Evolutionary conservation across 2,797 vertebrate species (phyloP), one percentile per base, ranked within the genome.

Genomic region (Alcedo quadribrachys): DNA sequence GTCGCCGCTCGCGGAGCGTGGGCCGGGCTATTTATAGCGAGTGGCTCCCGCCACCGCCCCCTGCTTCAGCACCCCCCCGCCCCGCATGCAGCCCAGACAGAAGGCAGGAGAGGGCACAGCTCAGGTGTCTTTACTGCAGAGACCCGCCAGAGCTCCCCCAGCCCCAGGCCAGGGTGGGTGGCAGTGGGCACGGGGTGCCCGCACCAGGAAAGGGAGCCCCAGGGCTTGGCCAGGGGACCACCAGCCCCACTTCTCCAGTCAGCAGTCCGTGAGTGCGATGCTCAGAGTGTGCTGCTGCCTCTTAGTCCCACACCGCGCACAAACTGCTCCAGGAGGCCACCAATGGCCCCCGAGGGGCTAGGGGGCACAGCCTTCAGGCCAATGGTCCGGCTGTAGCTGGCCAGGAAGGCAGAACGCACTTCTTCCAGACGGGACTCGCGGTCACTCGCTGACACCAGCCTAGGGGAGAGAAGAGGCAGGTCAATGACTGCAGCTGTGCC

Each of bases 311-410:
- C 99, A 0, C 99, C 99, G 2, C 99, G 98, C 61, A 98, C 99
- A 3, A 99, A 99, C 97, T 99, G 99, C 97, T 99, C 99, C 69
- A 99, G 98, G 81, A 99, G 98, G 70, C 99, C 99, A 2, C 99
- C 97, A 48, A 99, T 99, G 85, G 99, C 98, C 19, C 98, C 98
- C 0, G 99, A 99, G 12, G 99, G 98, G 94, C 98, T 99, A 67
- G 98, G 97, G 5, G 98, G 97, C 7, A 98, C 97, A 1, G 99
- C 98, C 94, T 98, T 98, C 66, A 99, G 98, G 71, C 99, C 99
- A 21, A 99, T 98, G 1, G 98, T 99, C 96, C 98, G 98, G 97
- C 98, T 99, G 97, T 99, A 99, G 57, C 98, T 97, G 1, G 99
- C 98, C 96, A 99, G 96, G 96, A 99, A 99, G 86, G 98, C 93